Evolutionary conservation across 2,888 invertebrate genomes (phyloP).

Genomic region (Eulithis prunata): DNA sequence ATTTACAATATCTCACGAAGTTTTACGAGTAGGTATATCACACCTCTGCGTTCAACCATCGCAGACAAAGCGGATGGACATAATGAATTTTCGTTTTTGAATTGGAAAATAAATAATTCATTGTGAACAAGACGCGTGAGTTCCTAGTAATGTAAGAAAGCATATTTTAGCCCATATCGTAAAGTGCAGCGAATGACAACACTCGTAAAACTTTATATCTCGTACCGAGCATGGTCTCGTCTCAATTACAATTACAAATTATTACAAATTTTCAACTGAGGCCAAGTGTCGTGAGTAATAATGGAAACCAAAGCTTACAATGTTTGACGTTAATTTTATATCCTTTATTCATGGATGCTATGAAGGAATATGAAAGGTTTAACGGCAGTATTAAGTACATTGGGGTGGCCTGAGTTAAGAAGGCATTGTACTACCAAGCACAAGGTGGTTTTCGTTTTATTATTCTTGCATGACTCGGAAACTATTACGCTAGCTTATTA

Average conservation of each 20-base stretch:
- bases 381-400: slow-evolving; percentile 31
- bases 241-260: slow-evolving; percentile 83
- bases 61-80: slow-evolving; percentile 61
- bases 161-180: slow-evolving; percentile 78
- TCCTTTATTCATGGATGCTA: slow-evolving; percentile 41
- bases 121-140: slow-evolving; percentile 61
- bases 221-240: slow-evolving; percentile 62
- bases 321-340: slow-evolving; percentile 49
- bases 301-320: slow-evolving; percentile 60
- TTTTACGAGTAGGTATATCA: slow-evolving; percentile 46
- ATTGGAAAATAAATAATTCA: slow-evolving; percentile 80
- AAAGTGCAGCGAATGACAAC: slow-evolving; percentile 77
- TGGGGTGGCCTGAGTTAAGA: slow-evolving; percentile 26
- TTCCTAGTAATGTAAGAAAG: slow-evolving; percentile 73
- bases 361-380: slow-evolving; percentile 26
- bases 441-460: slow-evolving; percentile 3
- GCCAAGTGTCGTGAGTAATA: slow-evolving; percentile 61
- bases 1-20: slow-evolving; percentile 68
- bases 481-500: slow-evolving; percentile 1
- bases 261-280: slow-evolving; percentile 73
- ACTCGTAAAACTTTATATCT: slow-evolving; percentile 77
- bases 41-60: slow-evolving; percentile 56
- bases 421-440: slow-evolving; percentile 8
- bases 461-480: slow-evolving; percentile 2
- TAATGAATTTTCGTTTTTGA: slow-evolving; percentile 71